Conservation (phyloP, 2,797 vertebrate genomes). For the Podargus strigoides region DNA sequence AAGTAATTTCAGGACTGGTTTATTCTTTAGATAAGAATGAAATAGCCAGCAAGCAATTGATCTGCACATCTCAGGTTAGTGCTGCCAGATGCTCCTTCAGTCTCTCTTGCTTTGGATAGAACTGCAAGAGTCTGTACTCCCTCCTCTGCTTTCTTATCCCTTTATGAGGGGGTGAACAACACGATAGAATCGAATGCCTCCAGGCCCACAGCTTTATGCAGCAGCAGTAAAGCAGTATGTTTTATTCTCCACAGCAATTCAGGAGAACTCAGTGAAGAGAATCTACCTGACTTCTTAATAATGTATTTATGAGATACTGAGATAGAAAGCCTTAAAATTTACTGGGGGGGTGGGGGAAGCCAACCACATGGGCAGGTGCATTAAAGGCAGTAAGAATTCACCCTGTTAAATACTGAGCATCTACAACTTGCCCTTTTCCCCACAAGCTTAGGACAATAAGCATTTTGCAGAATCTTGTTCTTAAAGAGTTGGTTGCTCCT, state of each 20-base stretch:
- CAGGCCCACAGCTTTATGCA: background rate
- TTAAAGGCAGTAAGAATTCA: background rate
- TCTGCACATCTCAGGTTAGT: background rate
- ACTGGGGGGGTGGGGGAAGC: rapidly evolving
- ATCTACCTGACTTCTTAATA: background rate
- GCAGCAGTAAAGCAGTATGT: background rate
- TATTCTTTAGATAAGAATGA: background rate
- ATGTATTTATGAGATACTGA: background rate
- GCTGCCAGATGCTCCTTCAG: background rate
- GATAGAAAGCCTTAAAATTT: background rate
- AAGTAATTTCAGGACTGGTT: background rate
- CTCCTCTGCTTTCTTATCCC: background rate
- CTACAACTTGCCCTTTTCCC: background rate
- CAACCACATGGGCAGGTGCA: background rate
- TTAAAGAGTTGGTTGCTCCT: background rate
- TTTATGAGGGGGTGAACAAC: background rate
- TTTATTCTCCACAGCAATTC: background rate
- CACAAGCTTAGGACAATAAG: background rate
- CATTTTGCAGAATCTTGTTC: background rate
- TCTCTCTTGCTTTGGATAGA: background rate
- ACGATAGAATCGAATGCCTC: background rate
- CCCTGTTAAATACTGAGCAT: background rate
- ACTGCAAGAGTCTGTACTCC: background rate
- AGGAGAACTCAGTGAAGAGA: background rate
- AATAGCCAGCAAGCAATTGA: background rate